Evolutionary conservation across 2,113 vertebrate species (phyloP), one percentile per base, ranked within the genome.

Genomic region (Melanotaenia duboulayi): DNA sequence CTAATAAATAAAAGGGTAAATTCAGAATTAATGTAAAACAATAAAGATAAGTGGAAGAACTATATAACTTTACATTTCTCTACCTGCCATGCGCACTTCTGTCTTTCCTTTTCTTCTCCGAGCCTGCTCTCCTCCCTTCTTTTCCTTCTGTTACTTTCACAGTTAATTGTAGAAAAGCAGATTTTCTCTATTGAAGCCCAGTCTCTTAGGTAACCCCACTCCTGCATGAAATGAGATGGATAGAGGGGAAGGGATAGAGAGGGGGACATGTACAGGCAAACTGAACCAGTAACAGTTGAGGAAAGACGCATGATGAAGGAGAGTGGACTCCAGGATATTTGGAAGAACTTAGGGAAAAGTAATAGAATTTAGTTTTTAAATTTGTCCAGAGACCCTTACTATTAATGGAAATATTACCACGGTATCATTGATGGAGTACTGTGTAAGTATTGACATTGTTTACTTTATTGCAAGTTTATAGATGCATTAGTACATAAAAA

Each of bases 171-270:
- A 88, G 85, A 90, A 90, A 88, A 90, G 79, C 89, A 92, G 91
- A 95, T 94, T 93, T 92, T 95, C 93, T 94, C 92, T 78, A 93
- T 94, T 94, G 90, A 93, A 87, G 68, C 83, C 62, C 67, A 80
- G 90, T 95, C 90, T 93, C 94, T 95, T 94, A 93, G 94, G 93
- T 90, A 94, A 95, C 93, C 92, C 73, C 92, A 93, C 76, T 92
- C 86, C 93, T 91, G 93, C 94, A 94, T 94, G 93, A 93, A 94
- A 94, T 94, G 91, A 94, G 92, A 93, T 92, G 91, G 90, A 91
- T 74, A 87, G 89, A 62, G 57, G 87, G 81, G 75, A 87, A 86
- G 83, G 74, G 63, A 77, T 25, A 68, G 81, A 76, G 82, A 84
- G 73, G 78, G 76, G 77, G 79, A 83, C 82, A 85, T 62, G 85